Base-by-base conservation (phyloP, 64 coral and sea anemone species). In the Actinia tenebrosa region DNA sequence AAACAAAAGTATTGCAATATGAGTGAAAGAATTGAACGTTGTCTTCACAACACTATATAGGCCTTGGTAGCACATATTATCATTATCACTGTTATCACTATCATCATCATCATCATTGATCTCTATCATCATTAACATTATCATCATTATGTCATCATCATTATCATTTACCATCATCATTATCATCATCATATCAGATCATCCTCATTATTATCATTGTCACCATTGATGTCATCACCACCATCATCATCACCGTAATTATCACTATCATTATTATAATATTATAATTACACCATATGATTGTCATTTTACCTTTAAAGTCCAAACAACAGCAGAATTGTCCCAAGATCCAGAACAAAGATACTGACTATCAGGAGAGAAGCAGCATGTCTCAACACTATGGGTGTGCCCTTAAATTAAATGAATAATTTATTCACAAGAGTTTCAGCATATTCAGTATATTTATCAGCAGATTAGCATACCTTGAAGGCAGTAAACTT, bases 311-410 rank as follows among this genome's bases (percentile, higher is more conserved):
- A 99, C 97, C 97, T 99, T 93, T 66, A 99, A 89, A 20, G 44
- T 95, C 97, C 97, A 99, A 84, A 95, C 87, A 11, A 99, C 84
- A 47, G 97, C 97, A 59, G 91, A 95, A 53, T 91, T 92, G 64
- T 99, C 97, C 97, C 97, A 99, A 1, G 97, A 99, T 86, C 97
- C 97, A 53, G 97, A 95, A 88, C 97, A 99, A 79, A 99, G 81
- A 79, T 66, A 66, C 46, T 84, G 82, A 60, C 80, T 82, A 25
- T 99, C 84, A 46, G 90, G 93, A 16, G 97, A 95, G 54, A 99
- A 99, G 71, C 93, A 95, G 82, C 97, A 99, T 4, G 97, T 95
- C 79, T 99, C 97, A 19, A 99, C 97, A 99, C 97, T 99, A 43
- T 99, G 93, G 13, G 93, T 99, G 78, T 99, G 97, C 44, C 95